phyloP scores from a whole-genome alignment of 2,888 invertebrate species.

The Euzophera pinguis region DNA sequence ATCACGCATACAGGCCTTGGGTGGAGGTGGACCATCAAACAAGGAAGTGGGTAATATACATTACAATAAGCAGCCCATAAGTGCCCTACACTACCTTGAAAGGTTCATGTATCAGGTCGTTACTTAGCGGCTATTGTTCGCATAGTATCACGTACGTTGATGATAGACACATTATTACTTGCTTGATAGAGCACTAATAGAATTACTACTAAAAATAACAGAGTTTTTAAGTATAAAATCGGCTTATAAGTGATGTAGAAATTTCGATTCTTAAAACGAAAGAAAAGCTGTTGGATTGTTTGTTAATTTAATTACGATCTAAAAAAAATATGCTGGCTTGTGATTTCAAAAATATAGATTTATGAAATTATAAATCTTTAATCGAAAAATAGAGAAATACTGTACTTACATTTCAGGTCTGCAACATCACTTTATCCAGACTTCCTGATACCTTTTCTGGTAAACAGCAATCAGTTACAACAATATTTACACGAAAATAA shows the following conservation, averaged over 20 bases:
- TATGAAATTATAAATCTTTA: no score
- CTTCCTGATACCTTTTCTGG: slow-evolving; percentile 33
- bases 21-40: slow-evolving; percentile 30
- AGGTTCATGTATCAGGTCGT: slow-evolving; percentile 39
- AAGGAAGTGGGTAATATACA: slow-evolving; percentile 34
- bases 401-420: slow-evolving; percentile 32
- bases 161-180: slow-evolving; percentile 30
- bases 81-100: slow-evolving; percentile 50
- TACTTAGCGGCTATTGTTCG: slow-evolving; percentile 33
- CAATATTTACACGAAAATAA: slow-evolving; percentile 35
- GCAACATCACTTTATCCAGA: slow-evolving; percentile 34
- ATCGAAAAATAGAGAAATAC: neutral
- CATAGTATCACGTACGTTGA: slow-evolving; percentile 36
- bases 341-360: no score
- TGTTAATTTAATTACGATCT: no score
- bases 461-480: slow-evolving; percentile 49
- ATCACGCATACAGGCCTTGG: slow-evolving; percentile 35
- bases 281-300: no score
- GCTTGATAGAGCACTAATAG: neutral
- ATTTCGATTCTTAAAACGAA: no score
- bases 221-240: no score
- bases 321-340: no score
- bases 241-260: no score
- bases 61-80: slow-evolving; percentile 36
- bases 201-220: no score